A percentile compares a stretch with the other conserved stretches of the same genome.
These are phyloP conservation scores for Melanerpes formicivorus DNA, from an alignment of 2,113 vertebrate genomes.

Conservation along the genomic window DNA sequence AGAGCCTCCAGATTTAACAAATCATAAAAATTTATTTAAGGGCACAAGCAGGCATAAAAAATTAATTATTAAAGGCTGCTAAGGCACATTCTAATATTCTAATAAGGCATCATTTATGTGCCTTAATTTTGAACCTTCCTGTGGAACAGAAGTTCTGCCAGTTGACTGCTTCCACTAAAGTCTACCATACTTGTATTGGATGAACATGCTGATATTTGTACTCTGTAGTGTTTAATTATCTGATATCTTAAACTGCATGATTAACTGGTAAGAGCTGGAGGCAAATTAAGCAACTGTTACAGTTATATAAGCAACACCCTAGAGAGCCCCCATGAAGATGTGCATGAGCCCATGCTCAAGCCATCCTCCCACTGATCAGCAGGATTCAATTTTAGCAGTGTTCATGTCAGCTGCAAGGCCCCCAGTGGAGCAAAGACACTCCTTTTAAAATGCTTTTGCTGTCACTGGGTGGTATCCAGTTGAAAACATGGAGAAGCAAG, in stretches of 20 bases:
- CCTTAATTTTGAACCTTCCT: background rate
- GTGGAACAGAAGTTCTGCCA: background rate
- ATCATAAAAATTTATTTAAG: background rate
- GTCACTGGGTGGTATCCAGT: conserved; percentile 43
- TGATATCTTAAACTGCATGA: background rate
- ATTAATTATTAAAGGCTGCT: background rate
- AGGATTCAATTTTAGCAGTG: conserved; percentile 15
- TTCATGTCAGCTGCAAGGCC: conserved; percentile 10
- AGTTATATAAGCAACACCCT: background rate
- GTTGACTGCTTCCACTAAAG: background rate
- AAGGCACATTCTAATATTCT: background rate
- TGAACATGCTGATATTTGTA: background rate
- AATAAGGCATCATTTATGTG: background rate
- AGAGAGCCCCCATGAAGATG: background rate
- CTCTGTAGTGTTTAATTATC: background rate
- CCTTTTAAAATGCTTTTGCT: conserved; percentile 14
- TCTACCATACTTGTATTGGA: background rate
- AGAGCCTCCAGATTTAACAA: background rate
- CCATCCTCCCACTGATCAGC: background rate
- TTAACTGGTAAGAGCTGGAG: conserved; percentile 8
- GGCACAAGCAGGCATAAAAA: background rate
- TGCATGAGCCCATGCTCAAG: background rate
- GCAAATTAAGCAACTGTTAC: background rate
- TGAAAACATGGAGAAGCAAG: background rate
- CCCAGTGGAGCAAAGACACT: background rate